Evolutionary conservation across 2,888 invertebrate species (phyloP).

Genomic region (Lacanobia oleracea): DNA sequence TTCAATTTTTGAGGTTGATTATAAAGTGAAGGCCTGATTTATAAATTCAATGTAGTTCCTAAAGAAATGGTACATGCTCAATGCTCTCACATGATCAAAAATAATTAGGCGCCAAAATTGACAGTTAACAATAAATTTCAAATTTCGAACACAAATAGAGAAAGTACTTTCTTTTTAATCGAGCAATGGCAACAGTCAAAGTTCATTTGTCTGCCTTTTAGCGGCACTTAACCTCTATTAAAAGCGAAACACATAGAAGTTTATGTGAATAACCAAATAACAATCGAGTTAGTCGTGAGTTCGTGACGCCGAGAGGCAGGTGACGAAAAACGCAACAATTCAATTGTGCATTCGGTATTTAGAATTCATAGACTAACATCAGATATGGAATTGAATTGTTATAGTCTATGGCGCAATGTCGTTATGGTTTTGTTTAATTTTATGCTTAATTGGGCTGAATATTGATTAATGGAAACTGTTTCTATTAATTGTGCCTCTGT

Average conservation of each 20-base stretch:
- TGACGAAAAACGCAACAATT: constrained; percentile 78
- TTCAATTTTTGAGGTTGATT: constrained; percentile 8
- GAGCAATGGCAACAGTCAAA: constrained; percentile 56
- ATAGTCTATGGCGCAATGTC: constrained; percentile 43
- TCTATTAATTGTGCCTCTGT: constrained; percentile 28
- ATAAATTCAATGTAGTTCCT: not conserved
- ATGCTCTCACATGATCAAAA: not conserved
- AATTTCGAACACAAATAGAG: constrained; percentile 34
- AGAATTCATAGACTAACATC: constrained; percentile 66
- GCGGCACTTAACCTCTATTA: constrained; percentile 72
- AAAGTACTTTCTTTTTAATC: constrained; percentile 52
- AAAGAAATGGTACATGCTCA: too few relatives aligned
- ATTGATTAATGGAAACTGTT: constrained; percentile 41
- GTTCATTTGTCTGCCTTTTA: constrained; percentile 66
- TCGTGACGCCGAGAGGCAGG: constrained; percentile 73
- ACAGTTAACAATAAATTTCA: constrained; percentile 3
- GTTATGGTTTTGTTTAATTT: constrained; percentile 57
- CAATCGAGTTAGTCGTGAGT: constrained; percentile 74
- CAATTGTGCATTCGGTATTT: constrained; percentile 73
- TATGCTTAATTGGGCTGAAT: constrained; percentile 52
- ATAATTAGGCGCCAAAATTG: constrained; percentile 10
- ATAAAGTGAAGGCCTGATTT: constrained; percentile 9
- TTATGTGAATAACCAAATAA: constrained; percentile 71
- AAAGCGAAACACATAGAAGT: constrained; percentile 66
- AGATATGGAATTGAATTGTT: constrained; percentile 69